Evolutionary conservation across 2,888 invertebrate genomes (phyloP), one percentile per base, ranked within the genome.

Genomic region (Sarcophaga rosellei): DNA sequence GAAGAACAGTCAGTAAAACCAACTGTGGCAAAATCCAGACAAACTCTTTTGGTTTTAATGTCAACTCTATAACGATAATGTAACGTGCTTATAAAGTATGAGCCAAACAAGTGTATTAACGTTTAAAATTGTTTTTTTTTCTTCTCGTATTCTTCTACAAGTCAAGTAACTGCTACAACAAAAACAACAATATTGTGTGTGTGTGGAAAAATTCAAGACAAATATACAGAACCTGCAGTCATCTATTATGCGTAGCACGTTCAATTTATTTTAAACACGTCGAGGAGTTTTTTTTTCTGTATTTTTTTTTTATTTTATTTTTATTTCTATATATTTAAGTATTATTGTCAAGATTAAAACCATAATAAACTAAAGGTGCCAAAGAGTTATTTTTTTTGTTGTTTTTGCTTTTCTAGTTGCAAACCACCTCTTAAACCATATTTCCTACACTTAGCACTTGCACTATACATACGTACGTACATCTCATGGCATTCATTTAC

Each of bases 231-330:
- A 75, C 69, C 69, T 69, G 25, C 47, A 61, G 61, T 73, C 23
- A 78, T 86, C 70, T 61, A 70, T 70, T 75, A 84, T 86, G 86
- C 86, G 84, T 84, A 81, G 81, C 84, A 88, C 88, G 88, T 88
- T 80, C 81, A 88, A 81, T 84, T 85, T 87, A 88, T 88, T 88
- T 89, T 86, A 87, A 88, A 88, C 84, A 88, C 81, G 84, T 85
- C 79, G 87, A 87, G 63, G 61, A 70, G 70, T 81, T 69, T 84
- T 78, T 78, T 76, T 23, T 68, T 76, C 53, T 84, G 75, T 57
- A 68, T 47, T 76, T 76, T 65, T 65, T 70, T 76, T 72, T 73
- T 1, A 65, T 75, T 75, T 81, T 63, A 81, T 78, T 82, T 77
- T 65, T 61, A 76, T 76, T 72, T 82, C 77, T 82, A 72, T 78